Evolutionary conservation across 1,140 invertebrate genomes (phyloP), one percentile per base, ranked within the genome.

Genomic region (Anastrepha obliqua): DNA sequence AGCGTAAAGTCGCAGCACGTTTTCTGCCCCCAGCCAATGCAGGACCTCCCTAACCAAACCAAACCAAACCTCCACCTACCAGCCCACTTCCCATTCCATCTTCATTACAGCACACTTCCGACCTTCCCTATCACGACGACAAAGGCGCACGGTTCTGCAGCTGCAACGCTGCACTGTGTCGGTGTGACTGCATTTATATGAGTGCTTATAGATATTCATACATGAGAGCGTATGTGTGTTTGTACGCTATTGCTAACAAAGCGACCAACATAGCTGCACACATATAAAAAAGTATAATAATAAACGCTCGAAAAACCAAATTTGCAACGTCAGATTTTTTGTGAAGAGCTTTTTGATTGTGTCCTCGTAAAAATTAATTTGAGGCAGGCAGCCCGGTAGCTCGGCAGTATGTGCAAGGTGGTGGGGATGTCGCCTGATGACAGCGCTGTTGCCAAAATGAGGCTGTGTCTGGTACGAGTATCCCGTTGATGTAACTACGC

Each of bases 321-420:
- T 55, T 86, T 86, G 85, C 85, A 86, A 86, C 55, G 85, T 86
- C 85, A 65, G 85, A 65, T 86, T 86, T 86, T 86, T 86, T 86
- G 85, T 86, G 86, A 65, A 87, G 86, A 64, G 64, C 65, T 65
- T 87, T 87, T 70, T 70, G 86, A 87, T 87, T 87, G 86, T 70
- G 86, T 70, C 88, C 87, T 89, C 85, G 85, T 62, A 65, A 44
- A 86, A 86, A 62, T 86, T 86, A 65, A 86, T 60, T 81, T 81
- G 74, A 81, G 74, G 87, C 88, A 88, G 88, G 88, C 89, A 86
- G 87, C 58, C 15, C 47, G 39, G 17, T 6, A 64, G 65, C 20
- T 86, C 89, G 88, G 65, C 65, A 59, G 86, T 88, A 89, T 89
- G 87, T 89, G 87, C 88, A 88, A 29, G 87, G 91, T 91, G 91